Percentiles rank a stretch among this genome's conserved stretches.
Evolutionary conservation across 2,888 invertebrate genomes (phyloP).

Genomic region (Temnothorax ravouxi): DNA sequence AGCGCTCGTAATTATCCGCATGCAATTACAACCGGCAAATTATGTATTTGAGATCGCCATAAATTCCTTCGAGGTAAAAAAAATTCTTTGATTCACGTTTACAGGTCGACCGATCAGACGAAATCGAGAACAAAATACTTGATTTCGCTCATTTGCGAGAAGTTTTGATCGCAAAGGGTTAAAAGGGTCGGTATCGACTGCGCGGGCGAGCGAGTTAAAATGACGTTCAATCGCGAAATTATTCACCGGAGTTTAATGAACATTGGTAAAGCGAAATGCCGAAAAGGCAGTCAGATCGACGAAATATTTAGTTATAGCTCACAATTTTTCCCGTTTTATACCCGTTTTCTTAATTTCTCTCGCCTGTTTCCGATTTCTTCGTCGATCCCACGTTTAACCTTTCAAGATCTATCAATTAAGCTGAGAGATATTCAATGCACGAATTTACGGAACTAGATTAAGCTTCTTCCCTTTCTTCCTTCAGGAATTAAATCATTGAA

Average conservation of each 20-base stretch:
- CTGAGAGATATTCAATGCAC: background rate
- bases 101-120: background rate
- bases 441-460: constrained; percentile 7
- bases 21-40: background rate
- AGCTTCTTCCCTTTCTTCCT: background rate
- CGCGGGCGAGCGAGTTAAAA: background rate
- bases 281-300: background rate
- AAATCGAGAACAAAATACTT: background rate
- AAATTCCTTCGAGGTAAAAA: background rate
- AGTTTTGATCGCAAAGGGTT: background rate
- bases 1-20: background rate
- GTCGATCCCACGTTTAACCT: background rate
- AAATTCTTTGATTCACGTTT: background rate
- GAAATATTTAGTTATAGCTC: background rate
- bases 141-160: background rate
- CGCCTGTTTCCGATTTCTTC: background rate
- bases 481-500: constrained; percentile 13
- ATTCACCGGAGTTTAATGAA: background rate
- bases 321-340: background rate
- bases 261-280: background rate
- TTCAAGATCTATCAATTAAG: background rate
- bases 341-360: background rate
- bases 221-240: constrained; percentile 11
- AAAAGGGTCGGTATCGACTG: background rate
- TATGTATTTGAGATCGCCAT: background rate